Evolutionary conservation across 2,113 vertebrate genomes (phyloP).

Genomic region (Quiscalus mexicanus): DNA sequence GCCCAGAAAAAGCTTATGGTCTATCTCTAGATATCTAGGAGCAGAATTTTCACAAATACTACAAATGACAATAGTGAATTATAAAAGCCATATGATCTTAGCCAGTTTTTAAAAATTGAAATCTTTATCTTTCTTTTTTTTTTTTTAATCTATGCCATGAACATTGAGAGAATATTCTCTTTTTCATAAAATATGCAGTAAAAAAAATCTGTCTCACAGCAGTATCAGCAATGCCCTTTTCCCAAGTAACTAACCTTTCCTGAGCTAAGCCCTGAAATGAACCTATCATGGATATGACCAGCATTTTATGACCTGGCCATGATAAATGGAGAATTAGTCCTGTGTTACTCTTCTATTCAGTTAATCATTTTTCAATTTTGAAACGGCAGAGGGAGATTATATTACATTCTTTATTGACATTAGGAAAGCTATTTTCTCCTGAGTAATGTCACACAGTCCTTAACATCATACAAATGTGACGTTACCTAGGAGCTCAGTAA

Average conservation of each 20-base stretch:
- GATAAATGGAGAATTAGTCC: not conserved
- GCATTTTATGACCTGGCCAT: not conserved
- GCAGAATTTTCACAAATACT: not conserved
- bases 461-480: not conserved
- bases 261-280: not conserved
- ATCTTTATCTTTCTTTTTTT: not conserved
- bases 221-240: not conserved
- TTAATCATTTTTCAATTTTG: constrained; percentile 4
- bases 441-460: not conserved
- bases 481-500: not conserved
- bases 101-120: not conserved
- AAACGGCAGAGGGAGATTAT: not conserved
- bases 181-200: not conserved
- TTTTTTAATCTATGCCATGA: not conserved
- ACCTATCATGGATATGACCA: not conserved
- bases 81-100: not conserved
- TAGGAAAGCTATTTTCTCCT: not conserved
- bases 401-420: not conserved
- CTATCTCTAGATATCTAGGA: not conserved
- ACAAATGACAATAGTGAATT: not conserved
- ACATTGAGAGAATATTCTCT: not conserved
- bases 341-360: not conserved
- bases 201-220: not conserved
- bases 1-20: not conserved
- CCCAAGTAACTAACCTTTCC: not conserved